Conservation (phyloP, 1,140 invertebrate species). For the Eubasilissa regina region DNA sequence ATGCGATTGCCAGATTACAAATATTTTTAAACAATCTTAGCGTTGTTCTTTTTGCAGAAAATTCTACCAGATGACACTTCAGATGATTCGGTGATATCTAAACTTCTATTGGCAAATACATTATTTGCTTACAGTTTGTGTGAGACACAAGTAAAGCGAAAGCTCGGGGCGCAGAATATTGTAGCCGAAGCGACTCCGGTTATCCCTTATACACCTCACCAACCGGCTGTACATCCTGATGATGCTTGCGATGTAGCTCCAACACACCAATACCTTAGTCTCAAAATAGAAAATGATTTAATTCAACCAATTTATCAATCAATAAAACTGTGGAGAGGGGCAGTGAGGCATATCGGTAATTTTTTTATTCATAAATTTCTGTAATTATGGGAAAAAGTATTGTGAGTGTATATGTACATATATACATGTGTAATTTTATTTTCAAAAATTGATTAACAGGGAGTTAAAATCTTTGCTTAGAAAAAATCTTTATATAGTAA, state of each 20-base stretch:
- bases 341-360: constrained; percentile 5
- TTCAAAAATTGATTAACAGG: no score
- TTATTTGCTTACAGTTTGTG: constrained; percentile 36
- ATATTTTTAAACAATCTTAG: not conserved
- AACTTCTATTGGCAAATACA: constrained; percentile 45
- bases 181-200: not conserved
- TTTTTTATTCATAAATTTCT: not conserved
- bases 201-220: not conserved
- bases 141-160: constrained; percentile 40
- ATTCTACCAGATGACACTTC: constrained; percentile 15
- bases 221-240: constrained; percentile 47
- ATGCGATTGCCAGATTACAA: no score
- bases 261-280: constrained; percentile 48
- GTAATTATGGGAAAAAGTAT: no score
- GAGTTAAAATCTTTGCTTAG: no score
- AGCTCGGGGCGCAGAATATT: constrained; percentile 17
- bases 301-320: constrained; percentile 43
- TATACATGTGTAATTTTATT: no score
- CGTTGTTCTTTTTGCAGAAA: constrained; percentile 17
- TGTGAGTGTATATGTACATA: no score
- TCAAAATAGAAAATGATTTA: constrained; percentile 39
- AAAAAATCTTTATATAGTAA: no score
- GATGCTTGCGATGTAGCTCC: constrained; percentile 55
- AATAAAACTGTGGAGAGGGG: constrained; percentile 44
- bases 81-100: constrained; percentile 14